Evolutionary conservation across 2,113 vertebrate genomes (phyloP), one percentile per base, ranked within the genome.

Genomic region (Cisticola juncidis): DNA sequence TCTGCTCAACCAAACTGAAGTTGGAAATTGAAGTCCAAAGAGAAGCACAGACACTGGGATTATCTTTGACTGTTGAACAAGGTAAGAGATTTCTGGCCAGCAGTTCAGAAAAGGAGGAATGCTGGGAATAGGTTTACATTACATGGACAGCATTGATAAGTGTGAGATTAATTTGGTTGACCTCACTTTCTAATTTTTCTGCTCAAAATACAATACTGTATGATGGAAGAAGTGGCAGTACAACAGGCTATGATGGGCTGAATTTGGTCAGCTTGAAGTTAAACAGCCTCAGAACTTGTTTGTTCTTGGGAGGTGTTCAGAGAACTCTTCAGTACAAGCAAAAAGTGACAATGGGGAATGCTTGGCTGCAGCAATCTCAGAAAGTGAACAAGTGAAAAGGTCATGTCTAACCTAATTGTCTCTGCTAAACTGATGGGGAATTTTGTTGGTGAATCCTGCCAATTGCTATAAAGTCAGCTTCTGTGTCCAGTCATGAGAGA

Each of bases 191-290:
- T 68, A 17, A 38, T 90, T 71, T 60, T 93, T 61, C 33, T 66
- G 14, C 19, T 83, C 16, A 5, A 12, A 70, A 38, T 66, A 11
- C 25, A 42, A 1, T 56, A 12, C 29, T 48, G 12, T 6, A 0
- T 31, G 44, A 14, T 68, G 10, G 26, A 70, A 65, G 40, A 79
- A 14, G 9, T 74, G 65, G 48, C 11, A 19, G 23, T n/a, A 16
- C 0, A 1, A 33, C 16, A 24, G 12, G 44, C 36, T 13, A 0
- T 23, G 14, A n/a, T 20, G 11, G 35, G 12, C 58, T 80, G n/a
- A 26, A 61, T 88, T 65, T 40, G 20, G 14, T 62, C 47, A 62
- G 20, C 25, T 57, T 71, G 40, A 76, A 58, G 8, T 42, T 73
- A 5, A 58, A 61, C 13, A 36, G 36, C 29, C 36, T 77, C 15